These are phyloP conservation scores for Patella caerulea DNA, from an alignment of 2,888 invertebrate genomes.

Conservation along the genomic window DNA sequence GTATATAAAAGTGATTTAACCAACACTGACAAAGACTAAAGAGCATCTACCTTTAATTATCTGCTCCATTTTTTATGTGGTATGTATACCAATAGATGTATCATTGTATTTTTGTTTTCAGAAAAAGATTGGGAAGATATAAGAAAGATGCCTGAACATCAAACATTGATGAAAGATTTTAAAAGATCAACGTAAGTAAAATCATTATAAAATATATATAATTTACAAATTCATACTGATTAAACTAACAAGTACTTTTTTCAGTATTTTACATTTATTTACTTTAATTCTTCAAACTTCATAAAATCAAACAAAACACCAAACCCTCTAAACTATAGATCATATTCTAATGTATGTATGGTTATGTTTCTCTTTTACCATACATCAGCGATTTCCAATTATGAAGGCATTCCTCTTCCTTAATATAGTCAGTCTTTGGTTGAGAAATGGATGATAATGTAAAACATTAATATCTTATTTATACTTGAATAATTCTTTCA, in stretches of 20 bases:
- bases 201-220: too few species aligned
- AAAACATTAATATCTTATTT: constrained; percentile 8
- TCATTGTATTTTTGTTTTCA: constrained; percentile 40
- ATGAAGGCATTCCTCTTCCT: neutral
- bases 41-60: neutral
- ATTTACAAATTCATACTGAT: too few species aligned
- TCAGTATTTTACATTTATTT: too few species aligned
- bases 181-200: constrained; percentile 87
- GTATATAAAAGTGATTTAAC: too few species aligned
- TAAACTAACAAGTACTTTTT: too few species aligned
- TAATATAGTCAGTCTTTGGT: constrained; percentile 21
- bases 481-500: constrained; percentile 40
- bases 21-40: neutral
- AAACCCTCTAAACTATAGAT: too few species aligned
- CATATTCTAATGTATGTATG: too few species aligned
- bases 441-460: neutral
- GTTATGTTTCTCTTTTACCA: too few species aligned
- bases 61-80: neutral
- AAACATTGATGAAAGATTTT: constrained; percentile 94
- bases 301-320: too few species aligned
- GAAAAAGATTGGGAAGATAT: constrained; percentile 98
- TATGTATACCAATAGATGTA: neutral
- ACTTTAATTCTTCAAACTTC: too few species aligned
- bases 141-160: constrained; percentile 98
- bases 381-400: too few species aligned